These are phyloP conservation scores for Loris lydekkerianus DNA, from an alignment of 2,797 vertebrate genomes.

Conservation along the genomic window DNA sequence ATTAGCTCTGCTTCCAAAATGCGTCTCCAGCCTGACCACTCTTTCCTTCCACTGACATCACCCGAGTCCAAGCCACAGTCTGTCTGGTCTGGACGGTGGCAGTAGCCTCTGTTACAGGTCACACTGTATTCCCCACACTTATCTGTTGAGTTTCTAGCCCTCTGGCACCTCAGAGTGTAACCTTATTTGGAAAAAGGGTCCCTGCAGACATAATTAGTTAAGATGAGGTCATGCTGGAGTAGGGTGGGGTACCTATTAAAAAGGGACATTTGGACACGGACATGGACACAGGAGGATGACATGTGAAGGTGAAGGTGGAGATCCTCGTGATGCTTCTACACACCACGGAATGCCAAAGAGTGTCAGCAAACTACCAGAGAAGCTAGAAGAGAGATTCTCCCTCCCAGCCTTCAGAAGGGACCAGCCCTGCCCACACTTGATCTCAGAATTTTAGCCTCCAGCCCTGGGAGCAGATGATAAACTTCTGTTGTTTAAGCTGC, in stretches of 20 bases:
- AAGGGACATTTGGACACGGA: not conserved
- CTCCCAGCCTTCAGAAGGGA: not conserved
- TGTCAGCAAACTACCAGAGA: not conserved
- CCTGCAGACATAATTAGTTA: not conserved
- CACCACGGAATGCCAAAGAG: not conserved
- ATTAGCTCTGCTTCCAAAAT: not conserved
- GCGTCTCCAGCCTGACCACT: not conserved
- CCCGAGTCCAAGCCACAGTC: not conserved
- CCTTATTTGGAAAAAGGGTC: not conserved
- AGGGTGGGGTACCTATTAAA: not conserved
- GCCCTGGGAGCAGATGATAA: rapidly evolving
- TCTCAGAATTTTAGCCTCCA: not conserved
- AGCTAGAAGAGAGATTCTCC: not conserved
- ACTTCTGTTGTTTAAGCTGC: rapidly evolving
- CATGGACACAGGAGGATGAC: rapidly evolving
- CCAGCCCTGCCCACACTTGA: rapidly evolving
- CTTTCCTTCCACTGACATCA: not conserved
- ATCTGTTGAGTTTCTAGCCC: not conserved
- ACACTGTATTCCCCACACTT: not conserved
- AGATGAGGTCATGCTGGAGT: not conserved
- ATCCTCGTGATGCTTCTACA: rapidly evolving
- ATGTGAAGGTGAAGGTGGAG: not conserved
- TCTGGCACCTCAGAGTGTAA: not conserved
- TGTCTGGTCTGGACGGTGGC: not conserved
- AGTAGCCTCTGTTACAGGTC: not conserved